A percentile compares a stretch with the other conserved stretches of the same genome.
Evolutionary conservation across 2,113 vertebrate genomes (phyloP).

Genomic region (Neolamprologus modestus): DNA sequence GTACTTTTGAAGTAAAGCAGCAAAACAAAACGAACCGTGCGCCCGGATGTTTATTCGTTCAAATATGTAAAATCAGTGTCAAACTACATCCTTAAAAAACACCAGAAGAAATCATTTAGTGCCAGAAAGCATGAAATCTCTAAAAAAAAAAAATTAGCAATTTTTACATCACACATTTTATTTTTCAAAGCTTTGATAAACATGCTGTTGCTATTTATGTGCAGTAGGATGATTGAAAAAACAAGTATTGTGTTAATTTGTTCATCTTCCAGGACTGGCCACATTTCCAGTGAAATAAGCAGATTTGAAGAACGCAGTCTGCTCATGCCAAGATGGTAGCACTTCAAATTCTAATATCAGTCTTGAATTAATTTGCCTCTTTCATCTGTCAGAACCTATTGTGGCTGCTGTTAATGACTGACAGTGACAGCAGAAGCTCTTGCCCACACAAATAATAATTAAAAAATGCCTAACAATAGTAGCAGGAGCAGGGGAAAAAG

Average conservation of each 20-base stretch:
- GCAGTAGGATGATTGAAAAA: neutral
- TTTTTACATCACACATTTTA: slow-evolving; percentile 1
- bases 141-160: neutral
- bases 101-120: neutral
- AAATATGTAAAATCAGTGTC: neutral
- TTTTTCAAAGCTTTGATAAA: slow-evolving; percentile 33
- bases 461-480: neutral
- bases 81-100: neutral
- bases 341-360: slow-evolving; percentile 50
- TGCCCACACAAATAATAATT: neutral
- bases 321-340: slow-evolving; percentile 25
- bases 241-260: neutral
- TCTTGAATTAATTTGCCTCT: slow-evolving; percentile 57
- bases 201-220: slow-evolving; percentile 17
- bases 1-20: neutral
- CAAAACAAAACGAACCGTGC: neutral
- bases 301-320: slow-evolving; percentile 21
- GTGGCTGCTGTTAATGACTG: slow-evolving; percentile 51
- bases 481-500: neutral
- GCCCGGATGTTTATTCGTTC: neutral
- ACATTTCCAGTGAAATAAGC: slow-evolving; percentile 16
- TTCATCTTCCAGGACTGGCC: slow-evolving; percentile 20
- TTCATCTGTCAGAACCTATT: slow-evolving; percentile 59
- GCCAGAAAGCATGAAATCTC: neutral
- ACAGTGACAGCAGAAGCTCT: slow-evolving; percentile 38